Percentiles rank a stretch among this genome's conserved stretches.
Evolutionary conservation across 1,140 invertebrate species (phyloP).

Genomic region (Uloborus diversus): DNA sequence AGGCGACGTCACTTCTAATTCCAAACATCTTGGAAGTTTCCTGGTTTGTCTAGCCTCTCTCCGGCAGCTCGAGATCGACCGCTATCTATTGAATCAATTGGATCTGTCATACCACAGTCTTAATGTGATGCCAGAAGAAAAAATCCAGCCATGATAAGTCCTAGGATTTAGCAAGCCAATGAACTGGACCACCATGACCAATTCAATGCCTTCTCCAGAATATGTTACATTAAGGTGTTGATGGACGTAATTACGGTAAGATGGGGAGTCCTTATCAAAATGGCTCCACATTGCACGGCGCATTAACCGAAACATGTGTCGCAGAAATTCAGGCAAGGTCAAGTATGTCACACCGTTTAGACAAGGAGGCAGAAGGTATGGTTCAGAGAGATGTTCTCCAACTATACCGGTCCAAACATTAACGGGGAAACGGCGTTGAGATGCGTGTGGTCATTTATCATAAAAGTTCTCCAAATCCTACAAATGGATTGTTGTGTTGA

Average conservation of each 20-base stretch:
- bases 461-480: neutral
- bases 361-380: neutral
- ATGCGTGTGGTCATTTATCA: neutral
- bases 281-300: neutral
- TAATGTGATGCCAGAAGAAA: neutral
- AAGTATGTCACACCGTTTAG: neutral
- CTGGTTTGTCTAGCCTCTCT: neutral
- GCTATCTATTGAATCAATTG: neutral
- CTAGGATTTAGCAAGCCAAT: neutral
- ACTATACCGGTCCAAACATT: neutral
- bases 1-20: neutral
- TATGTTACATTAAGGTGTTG: neutral
- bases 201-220: neutral
- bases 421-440: neutral
- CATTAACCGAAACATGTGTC: neutral
- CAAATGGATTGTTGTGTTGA: too few species aligned
- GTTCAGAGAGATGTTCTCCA: neutral
- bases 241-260: neutral
- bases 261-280: neutral
- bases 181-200: neutral
- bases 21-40: neutral
- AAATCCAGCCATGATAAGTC: neutral
- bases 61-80: neutral
- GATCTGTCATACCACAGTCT: neutral
- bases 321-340: neutral